A percentile compares a stretch with the other conserved stretches of the same genome.
phyloP scores from a whole-genome alignment of 1,140 invertebrate species.

The Chrysomallon squamiferum region DNA sequence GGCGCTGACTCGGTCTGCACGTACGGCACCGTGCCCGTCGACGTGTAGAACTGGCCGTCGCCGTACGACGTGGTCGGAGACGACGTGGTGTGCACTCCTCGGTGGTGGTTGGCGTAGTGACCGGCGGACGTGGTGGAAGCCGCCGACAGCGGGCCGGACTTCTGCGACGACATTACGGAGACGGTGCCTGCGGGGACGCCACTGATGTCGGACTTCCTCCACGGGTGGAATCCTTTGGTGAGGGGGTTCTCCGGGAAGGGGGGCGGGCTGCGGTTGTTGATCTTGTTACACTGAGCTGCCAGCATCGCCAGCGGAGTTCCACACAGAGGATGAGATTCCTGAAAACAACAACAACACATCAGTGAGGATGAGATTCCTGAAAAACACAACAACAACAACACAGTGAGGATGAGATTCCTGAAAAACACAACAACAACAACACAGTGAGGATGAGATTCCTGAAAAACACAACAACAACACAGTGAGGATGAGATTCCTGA shows the following conservation, averaged over 20 bases:
- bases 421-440: too few species aligned
- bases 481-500: too few species aligned
- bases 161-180: slow-evolving; percentile 23
- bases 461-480: too few species aligned
- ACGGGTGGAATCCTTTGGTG: slow-evolving; percentile 95
- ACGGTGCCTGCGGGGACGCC: slow-evolving; percentile 20
- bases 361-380: too few species aligned
- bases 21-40: background rate
- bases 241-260: slow-evolving; percentile 90
- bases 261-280: slow-evolving; percentile 92
- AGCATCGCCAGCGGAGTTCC: slow-evolving; percentile 91
- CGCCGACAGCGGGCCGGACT: background rate
- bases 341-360: slow-evolving; percentile 64
- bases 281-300: slow-evolving; percentile 95
- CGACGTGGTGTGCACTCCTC: background rate
- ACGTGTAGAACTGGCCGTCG: background rate
- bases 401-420: too few species aligned
- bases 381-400: too few species aligned
- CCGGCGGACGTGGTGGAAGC: background rate
- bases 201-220: slow-evolving; percentile 74
- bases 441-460: too few species aligned
- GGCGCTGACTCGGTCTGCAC: slow-evolving; percentile 8
- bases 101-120: background rate
- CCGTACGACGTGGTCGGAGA: background rate
- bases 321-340: slow-evolving; percentile 90